phyloP scores from a whole-genome alignment of 2,888 invertebrate genomes.

The Apocheima hispidaria region DNA sequence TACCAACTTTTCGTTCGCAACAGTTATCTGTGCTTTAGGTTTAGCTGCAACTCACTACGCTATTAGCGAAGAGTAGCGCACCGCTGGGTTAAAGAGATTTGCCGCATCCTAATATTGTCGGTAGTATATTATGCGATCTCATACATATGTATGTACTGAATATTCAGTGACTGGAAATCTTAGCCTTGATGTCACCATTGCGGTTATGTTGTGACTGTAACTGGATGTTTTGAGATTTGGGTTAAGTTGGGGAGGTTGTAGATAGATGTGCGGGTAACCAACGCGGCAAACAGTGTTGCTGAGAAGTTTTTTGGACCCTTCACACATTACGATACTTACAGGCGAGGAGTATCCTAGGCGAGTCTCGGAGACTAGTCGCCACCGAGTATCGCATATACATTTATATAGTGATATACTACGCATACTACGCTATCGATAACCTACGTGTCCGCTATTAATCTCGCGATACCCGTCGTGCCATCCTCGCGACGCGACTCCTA shows the following conservation, averaged over 20 bases:
- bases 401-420: neutral
- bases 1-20: too few species aligned
- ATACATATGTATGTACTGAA: too few species aligned
- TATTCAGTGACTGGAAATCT: constrained; percentile 45
- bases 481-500: too few species aligned
- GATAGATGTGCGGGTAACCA: neutral
- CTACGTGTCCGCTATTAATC: too few species aligned
- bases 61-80: constrained; percentile 25
- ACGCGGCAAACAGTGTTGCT: constrained; percentile 10
- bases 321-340: too few species aligned
- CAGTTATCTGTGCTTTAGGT: constrained; percentile 21
- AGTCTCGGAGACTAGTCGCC: too few species aligned
- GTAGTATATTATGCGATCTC: constrained; percentile 43
- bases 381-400: too few species aligned
- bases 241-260: neutral
- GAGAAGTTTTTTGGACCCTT: constrained; percentile 2
- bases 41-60: constrained; percentile 22
- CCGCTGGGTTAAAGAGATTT: constrained; percentile 41
- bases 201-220: constrained; percentile 37
- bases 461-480: too few species aligned
- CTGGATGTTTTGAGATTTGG: constrained; percentile 34
- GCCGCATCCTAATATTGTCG: constrained; percentile 40
- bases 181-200: constrained; percentile 42
- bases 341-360: too few species aligned
- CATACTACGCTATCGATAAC: too few species aligned